These are phyloP conservation scores for Heliothis peltigera DNA, from an alignment of 2,888 invertebrate species.

Conservation along the genomic window DNA sequence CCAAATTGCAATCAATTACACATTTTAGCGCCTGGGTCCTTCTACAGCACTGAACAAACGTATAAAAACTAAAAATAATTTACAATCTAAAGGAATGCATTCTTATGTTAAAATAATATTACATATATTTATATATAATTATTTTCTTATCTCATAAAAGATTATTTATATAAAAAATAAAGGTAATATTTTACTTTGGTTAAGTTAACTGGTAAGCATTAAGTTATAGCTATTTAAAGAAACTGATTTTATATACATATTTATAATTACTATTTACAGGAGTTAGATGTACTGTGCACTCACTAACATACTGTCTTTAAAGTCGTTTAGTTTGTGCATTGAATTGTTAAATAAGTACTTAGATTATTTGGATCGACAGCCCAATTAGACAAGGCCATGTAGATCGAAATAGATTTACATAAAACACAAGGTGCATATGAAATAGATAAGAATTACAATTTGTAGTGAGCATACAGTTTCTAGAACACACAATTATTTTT, in stretches of 20 bases:
- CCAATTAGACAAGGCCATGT: background rate
- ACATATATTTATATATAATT: conserved; percentile 25
- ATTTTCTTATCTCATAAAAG: conserved; percentile 23
- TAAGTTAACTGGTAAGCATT: conserved; percentile 62
- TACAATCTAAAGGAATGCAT: conserved; percentile 63
- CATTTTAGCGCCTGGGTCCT: conserved; percentile 42
- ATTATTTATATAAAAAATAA: conserved; percentile 55
- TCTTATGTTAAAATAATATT: conserved; percentile 53
- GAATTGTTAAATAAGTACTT: background rate
- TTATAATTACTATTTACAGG: conserved; percentile 53
- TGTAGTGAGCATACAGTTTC: conserved; percentile 20
- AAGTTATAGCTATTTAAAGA: conserved; percentile 25
- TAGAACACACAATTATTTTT: conserved; percentile 7
- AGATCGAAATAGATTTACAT: no score
- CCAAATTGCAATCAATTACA: conserved; percentile 36
- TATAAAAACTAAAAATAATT: conserved; percentile 45
- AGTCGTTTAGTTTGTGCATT: background rate
- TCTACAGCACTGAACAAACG: conserved; percentile 36
- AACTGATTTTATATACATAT: conserved; percentile 48
- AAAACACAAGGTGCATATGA: background rate
- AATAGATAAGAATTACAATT: conserved; percentile 12
- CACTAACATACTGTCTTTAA: background rate
- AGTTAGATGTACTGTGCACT: conserved; percentile 4
- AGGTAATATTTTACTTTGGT: conserved; percentile 67
- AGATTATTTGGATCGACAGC: background rate